Evolutionary conservation across 64 coral and sea anemone genomes (phyloP), one percentile per base, ranked within the genome.

Genomic region (Porites lutea): DNA sequence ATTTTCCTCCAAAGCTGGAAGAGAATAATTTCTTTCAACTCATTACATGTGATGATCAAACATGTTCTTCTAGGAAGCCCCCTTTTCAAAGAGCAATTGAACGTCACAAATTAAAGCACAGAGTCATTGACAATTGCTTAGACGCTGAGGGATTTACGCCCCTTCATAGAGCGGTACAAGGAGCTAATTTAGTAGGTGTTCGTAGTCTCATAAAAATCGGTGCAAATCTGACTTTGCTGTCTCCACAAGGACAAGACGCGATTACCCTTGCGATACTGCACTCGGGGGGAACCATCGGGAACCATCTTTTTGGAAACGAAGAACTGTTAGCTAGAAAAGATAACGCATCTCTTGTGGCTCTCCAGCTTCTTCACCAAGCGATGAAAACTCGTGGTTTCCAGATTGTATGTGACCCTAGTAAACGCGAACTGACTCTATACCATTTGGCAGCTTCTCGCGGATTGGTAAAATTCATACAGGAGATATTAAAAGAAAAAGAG

Each of bases 121-220:
- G 49, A 6, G 44, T 89, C 3, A 51, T 94, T 8, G 59, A 94
- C 43, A 55, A 70, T 9, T 89, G 92, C 13, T 64, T 49, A 16
- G 92, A 94, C 64, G 67, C 23, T 8, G 86, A 94, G 55, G 92
- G 92, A 51, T 94, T 72, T 88, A 88, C 86, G 2, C 65, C 87
- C 1, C 37, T 94, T 59, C 92, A 94, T 14, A 76, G 92, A 67
- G 92, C 92, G 6, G 92, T 87, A 5, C 86, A 94, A 74, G 92
- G 92, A 5, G 92, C 77, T 4, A 94, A 94, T 60, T 44, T 84
- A 13, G 86, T 65, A 0, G 78, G 69, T 45, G 74, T 94, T 51
- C 52, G 50, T 10, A 63, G 48, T 44, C 71, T 94, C 19, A 81
- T 82, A 14, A 19, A 21, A 51, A 48, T 52, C 43, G 92, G 92